Percentiles rank a stretch among this genome's conserved stretches.
Conservation (phyloP, 2,113 vertebrate species). For the Mesitornis unicolor region DNA sequence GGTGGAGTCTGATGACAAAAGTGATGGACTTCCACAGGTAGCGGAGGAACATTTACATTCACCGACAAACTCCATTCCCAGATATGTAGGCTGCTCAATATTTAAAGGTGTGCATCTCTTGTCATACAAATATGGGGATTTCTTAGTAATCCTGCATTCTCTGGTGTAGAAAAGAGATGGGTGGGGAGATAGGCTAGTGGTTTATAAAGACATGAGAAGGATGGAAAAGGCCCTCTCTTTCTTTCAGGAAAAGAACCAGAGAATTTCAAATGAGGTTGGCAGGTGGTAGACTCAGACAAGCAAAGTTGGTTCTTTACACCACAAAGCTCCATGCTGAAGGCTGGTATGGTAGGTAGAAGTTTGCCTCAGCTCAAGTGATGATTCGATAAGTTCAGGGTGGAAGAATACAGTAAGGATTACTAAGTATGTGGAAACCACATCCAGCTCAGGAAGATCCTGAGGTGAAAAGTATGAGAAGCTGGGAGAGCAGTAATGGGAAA, state of each 20-base stretch:
- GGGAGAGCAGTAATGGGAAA: rapidly evolving
- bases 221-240: neutral
- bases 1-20: neutral
- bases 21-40: neutral
- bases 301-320: neutral
- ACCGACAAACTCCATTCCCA: neutral
- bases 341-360: neutral
- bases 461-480: neutral
- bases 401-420: neutral
- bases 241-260: neutral
- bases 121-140: neutral
- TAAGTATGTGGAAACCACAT: neutral
- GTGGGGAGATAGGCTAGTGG: neutral
- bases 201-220: neutral
- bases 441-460: neutral
- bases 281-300: neutral
- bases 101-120: neutral
- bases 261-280: neutral
- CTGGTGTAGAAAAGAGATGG: neutral
- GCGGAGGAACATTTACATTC: neutral
- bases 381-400: neutral
- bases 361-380: neutral
- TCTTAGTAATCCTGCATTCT: neutral
- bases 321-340: neutral
- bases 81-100: neutral